Evolutionary conservation across 1,140 invertebrate species (phyloP).

Genomic region (Copidosoma floridanum): DNA sequence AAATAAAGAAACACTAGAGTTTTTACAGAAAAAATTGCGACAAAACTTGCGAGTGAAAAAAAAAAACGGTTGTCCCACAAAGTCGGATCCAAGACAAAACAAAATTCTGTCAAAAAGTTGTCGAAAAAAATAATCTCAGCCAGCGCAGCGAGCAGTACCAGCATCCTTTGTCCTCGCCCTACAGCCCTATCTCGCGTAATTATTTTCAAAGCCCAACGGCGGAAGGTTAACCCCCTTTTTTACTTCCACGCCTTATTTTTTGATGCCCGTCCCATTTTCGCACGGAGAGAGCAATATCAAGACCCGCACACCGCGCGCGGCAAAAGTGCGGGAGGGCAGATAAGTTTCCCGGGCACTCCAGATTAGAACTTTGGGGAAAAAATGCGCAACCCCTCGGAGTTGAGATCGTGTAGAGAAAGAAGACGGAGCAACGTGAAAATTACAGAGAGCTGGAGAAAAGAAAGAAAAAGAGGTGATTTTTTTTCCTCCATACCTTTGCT

Average conservation of each 20-base stretch:
- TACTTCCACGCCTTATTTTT: constrained; percentile 4
- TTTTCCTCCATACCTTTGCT: neutral
- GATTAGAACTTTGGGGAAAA: constrained; percentile 11
- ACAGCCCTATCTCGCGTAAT: constrained; percentile 17
- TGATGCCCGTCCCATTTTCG: neutral
- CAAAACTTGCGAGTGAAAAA: too few relatives aligned
- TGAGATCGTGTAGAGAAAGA: neutral
- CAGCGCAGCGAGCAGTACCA: neutral
- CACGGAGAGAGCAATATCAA: too few relatives aligned
- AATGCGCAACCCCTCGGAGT: neutral
- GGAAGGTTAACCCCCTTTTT: neutral
- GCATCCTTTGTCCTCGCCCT: neutral
- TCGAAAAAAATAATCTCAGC: too few relatives aligned
- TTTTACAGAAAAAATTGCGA: too few relatives aligned
- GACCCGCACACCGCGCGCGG: too few relatives aligned
- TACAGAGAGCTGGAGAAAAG: neutral
- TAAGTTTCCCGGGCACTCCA: neutral
- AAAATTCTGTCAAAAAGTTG: too few relatives aligned
- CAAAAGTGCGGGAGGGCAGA: neutral
- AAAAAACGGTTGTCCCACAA: too few relatives aligned
- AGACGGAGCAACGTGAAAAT: neutral
- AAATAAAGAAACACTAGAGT: too few relatives aligned
- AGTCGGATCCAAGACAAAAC: too few relatives aligned
- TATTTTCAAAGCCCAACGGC: constrained; percentile 7
- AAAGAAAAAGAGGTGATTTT: neutral